Evolutionary conservation across 2,797 vertebrate genomes (phyloP).

Genomic region (Pantherophis vulpinus): DNA sequence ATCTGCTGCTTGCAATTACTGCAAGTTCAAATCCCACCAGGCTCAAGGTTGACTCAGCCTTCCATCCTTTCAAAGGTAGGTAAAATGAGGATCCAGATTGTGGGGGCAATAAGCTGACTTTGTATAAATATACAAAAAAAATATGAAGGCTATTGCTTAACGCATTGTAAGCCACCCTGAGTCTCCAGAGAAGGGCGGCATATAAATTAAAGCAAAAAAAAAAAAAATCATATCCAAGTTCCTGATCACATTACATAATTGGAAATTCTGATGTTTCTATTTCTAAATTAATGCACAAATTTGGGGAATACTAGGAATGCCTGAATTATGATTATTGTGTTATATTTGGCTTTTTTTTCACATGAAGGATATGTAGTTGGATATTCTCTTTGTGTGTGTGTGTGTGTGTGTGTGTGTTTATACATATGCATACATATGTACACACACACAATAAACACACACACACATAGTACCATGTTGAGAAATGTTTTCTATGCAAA

Average conservation of each 20-base stretch:
- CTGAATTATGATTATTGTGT: background rate
- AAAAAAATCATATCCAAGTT: background rate
- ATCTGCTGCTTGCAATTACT: too few species aligned
- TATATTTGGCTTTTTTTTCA: background rate
- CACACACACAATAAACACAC: background rate
- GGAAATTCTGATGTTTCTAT: background rate
- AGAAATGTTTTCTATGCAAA: background rate
- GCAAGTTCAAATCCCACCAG: too few species aligned
- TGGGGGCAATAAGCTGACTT: too few species aligned
- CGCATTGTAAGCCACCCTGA: too few species aligned
- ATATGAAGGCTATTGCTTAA: too few species aligned
- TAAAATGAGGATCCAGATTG: too few species aligned
- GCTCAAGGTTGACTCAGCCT: too few species aligned
- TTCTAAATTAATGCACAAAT: background rate
- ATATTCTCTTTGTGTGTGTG: background rate
- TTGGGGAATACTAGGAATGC: background rate
- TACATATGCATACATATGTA: background rate
- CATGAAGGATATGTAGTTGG: background rate
- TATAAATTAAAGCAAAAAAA: too few species aligned
- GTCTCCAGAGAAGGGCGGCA: too few species aligned
- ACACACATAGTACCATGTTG: background rate
- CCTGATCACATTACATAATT: background rate
- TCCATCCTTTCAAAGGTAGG: too few species aligned
- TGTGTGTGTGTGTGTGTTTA: background rate
- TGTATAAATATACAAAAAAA: too few species aligned